Evolutionary conservation across 2,113 vertebrate genomes (phyloP).

Genomic region (Carollia perspicillata): DNA sequence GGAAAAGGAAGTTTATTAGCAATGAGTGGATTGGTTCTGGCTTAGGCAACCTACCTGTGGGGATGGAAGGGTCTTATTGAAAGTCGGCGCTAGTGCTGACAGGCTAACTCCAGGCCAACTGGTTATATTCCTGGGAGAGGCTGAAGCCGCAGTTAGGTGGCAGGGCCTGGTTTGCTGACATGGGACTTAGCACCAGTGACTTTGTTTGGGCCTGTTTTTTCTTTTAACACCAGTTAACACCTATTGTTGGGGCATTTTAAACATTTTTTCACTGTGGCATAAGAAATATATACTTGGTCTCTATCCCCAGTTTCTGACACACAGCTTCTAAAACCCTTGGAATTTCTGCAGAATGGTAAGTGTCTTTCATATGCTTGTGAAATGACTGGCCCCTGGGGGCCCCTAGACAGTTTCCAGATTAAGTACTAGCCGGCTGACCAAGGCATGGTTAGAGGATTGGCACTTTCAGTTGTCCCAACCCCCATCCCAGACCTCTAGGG

Average conservation of each 20-base stretch:
- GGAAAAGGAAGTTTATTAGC: background rate
- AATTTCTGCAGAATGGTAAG: background rate
- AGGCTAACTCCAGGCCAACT: background rate
- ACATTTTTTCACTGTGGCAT: background rate
- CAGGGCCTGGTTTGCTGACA: background rate
- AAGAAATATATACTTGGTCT: too few species aligned
- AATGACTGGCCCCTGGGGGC: background rate
- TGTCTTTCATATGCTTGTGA: background rate
- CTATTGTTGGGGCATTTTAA: background rate
- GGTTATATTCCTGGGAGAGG: background rate
- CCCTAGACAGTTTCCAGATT: background rate
- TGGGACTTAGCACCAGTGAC: background rate
- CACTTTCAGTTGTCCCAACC: background rate
- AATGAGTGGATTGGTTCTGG: background rate
- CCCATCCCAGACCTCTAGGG: background rate
- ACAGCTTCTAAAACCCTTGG: background rate
- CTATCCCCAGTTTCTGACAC: too few species aligned
- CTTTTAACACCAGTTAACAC: background rate
- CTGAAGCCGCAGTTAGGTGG: background rate
- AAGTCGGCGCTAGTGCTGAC: background rate
- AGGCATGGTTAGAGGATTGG: too few species aligned
- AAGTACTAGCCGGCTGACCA: background rate
- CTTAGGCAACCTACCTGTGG: background rate
- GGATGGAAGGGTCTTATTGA: background rate
- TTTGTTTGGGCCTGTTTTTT: background rate